Percentiles rank a stretch among this genome's conserved stretches.
Conservation (phyloP, 1,140 invertebrate species). For the Bombus huntii region DNA sequence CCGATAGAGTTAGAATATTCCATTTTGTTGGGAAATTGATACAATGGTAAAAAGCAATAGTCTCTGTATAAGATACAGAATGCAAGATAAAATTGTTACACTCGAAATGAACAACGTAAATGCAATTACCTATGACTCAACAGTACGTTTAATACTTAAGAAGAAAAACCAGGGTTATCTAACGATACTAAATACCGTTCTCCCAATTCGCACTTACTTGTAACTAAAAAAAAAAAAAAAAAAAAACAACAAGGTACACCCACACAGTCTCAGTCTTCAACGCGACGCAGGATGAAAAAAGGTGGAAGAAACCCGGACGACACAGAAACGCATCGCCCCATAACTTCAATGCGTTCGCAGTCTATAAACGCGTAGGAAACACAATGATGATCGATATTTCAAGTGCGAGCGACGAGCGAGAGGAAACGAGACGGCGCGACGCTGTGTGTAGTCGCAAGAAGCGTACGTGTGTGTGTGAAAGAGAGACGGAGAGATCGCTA, state of each 20-base stretch:
- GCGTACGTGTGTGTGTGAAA: background rate
- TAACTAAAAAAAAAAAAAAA: too few relatives aligned
- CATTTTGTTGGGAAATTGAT: too few relatives aligned
- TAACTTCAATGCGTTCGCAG: constrained; percentile 44
- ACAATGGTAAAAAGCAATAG: too few relatives aligned
- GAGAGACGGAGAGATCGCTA: background rate
- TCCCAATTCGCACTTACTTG: background rate
- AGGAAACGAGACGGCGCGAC: background rate
- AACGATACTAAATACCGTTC: background rate
- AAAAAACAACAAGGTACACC: too few relatives aligned
- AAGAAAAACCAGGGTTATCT: background rate
- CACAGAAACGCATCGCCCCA: background rate
- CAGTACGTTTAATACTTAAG: accelerated
- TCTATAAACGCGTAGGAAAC: constrained; percentile 40
- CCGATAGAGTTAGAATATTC: too few relatives aligned
- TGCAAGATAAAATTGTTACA: too few relatives aligned
- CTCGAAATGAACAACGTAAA: too few relatives aligned
- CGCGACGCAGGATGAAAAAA: background rate
- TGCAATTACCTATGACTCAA: too few relatives aligned
- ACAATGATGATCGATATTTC: constrained; percentile 56
- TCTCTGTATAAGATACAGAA: too few relatives aligned
- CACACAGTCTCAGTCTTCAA: background rate
- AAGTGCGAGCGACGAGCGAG: constrained; percentile 24
- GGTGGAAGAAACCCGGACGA: background rate
- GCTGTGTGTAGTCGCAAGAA: background rate